Evolutionary conservation across 2,113 vertebrate species (phyloP), one percentile per base, ranked within the genome.

Genomic region (Cariama cristata): DNA sequence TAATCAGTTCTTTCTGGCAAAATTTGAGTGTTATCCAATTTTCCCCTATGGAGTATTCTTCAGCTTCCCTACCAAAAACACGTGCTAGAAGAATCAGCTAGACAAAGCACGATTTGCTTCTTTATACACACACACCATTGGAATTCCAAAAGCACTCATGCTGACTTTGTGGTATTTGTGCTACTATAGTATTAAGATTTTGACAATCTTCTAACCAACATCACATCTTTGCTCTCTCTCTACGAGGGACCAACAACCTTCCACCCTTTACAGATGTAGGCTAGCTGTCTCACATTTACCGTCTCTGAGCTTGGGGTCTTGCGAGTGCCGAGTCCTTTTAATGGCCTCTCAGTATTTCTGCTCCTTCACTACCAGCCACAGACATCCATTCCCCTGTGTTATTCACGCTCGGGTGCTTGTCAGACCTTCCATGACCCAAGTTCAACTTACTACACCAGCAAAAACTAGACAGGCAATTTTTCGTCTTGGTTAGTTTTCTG

Each of bases 1-100:
- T 96, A 89, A 94, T 93, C 84, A 62, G 45, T 71, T 94, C 80
- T 89, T 85, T 91, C 81, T 93, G 84, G 53, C 60, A 76, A 63
- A 79, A 85, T 53, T 3, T 82, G 96, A 73, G 72, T 75, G 66
- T 50, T n/a, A 66, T 79, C 89, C 89, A 91, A 0, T 76, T 87
- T 67, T 89, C 44, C 49, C 49, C 88, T 75, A 89, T 88, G 32
- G 49, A 96, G 89, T 76, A 69, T 90, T 96, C 77, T 87, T 73
- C 7, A 94, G 84, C 93, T 93, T 79, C 71, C 74, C 77, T 62
- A 87, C 71, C 53, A 75, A 85, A 94, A 91, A 47, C 74, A 93
- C 1, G 6, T 35, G 42, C 45, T 85, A 64, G 84, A 93, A 84
- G 53, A 85, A 79, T 93, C 87, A 89, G 86, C n/a, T 53, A 89